Evolutionary conservation across 2,113 vertebrate genomes (phyloP).

Genomic region (Zosterops hypoxanthus): DNA sequence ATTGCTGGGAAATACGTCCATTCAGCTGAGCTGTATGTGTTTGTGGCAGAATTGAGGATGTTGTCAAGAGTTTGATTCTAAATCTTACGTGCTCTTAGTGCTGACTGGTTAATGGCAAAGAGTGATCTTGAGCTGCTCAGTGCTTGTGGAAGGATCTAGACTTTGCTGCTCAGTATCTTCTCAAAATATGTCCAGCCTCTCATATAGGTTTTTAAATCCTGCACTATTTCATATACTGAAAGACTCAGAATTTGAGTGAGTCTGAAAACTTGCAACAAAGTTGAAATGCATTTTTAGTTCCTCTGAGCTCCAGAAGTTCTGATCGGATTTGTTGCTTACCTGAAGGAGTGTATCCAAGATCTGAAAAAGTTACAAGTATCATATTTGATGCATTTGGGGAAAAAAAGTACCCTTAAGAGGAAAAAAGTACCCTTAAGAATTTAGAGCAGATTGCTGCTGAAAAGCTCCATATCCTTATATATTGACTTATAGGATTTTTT

Average conservation of each 20-base stretch:
- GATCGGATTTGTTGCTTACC: background rate
- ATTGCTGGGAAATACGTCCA: background rate
- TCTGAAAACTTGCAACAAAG: background rate
- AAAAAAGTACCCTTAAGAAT: background rate
- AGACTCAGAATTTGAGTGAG: background rate
- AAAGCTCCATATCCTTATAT: background rate
- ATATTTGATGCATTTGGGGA: background rate
- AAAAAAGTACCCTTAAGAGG: background rate
- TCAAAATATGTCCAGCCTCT: background rate
- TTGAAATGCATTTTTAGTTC: slow-evolving; percentile 6
- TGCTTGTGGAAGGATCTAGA: background rate
- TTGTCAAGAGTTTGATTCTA: background rate
- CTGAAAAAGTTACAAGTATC: background rate
- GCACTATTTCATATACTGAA: background rate
- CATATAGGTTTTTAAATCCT: background rate
- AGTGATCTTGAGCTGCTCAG: background rate
- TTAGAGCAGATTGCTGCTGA: background rate
- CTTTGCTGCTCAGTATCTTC: background rate
- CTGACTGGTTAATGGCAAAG: background rate
- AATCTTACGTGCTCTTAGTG: background rate
- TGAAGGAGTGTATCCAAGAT: background rate
- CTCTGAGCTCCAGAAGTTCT: background rate
- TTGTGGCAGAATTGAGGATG: background rate
- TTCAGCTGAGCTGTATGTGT: background rate
- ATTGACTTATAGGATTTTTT: background rate